Percentiles rank a stretch among this genome's conserved stretches.
Conservation (phyloP, 2,797 vertebrate genomes). For the Heterohyrax brucei region DNA sequence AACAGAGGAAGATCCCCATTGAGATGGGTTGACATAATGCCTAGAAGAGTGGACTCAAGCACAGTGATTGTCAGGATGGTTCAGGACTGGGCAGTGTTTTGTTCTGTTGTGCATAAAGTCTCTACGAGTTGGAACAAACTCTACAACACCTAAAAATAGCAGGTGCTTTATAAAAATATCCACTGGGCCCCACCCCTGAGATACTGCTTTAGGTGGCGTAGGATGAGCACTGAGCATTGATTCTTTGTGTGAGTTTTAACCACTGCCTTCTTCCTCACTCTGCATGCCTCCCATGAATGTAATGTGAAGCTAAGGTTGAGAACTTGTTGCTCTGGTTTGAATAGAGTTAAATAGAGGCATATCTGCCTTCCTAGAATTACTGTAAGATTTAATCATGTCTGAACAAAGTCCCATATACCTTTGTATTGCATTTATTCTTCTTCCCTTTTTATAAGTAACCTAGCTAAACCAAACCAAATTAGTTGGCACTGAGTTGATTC, state of each 20-base stretch:
- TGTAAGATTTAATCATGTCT: not conserved
- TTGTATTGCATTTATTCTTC: not conserved
- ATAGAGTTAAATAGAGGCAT: not conserved
- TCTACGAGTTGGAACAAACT: no score
- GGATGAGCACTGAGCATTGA: not conserved
- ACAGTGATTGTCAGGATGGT: no score
- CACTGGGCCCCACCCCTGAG: not conserved
- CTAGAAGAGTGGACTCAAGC: no score
- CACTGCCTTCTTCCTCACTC: not conserved
- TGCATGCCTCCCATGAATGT: not conserved
- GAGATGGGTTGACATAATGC: no score
- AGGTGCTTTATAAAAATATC: not conserved
- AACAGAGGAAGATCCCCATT: no score
- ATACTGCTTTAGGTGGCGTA: not conserved
- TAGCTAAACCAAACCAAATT: not conserved
- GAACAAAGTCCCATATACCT: not conserved
- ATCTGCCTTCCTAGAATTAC: not conserved
- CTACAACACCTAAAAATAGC: no score
- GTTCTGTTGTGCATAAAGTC: no score
- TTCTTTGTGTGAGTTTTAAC: not conserved
- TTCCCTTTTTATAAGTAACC: not conserved
- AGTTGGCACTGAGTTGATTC: not conserved
- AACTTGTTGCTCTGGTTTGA: not conserved
- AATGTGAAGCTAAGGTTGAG: not conserved
- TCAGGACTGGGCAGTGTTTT: no score